phyloP scores from a whole-genome alignment of 2,888 invertebrate species.

The Melinaea menophilus region DNA sequence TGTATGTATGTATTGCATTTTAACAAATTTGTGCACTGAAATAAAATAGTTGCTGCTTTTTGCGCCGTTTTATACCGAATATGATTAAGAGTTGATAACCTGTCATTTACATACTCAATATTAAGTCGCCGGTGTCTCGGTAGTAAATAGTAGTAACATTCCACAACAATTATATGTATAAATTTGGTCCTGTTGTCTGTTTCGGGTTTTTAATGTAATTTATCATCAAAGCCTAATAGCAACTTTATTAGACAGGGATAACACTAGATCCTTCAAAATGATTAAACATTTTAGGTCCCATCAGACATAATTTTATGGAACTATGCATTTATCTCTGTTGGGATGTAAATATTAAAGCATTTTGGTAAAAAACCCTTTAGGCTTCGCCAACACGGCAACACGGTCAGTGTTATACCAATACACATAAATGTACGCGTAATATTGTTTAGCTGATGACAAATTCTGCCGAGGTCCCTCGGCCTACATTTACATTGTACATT shows the following conservation, averaged over 20 bases:
- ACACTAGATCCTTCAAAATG: no score
- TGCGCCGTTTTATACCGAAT: neutral
- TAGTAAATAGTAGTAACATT: constrained; percentile 19
- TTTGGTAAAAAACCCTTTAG: no score
- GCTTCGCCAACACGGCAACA: no score
- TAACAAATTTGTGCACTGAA: neutral
- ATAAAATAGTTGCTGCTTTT: neutral
- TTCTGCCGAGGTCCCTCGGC: constrained; percentile 10
- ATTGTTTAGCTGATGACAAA: constrained; percentile 5
- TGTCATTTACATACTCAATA: neutral
- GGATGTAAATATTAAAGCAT: no score
- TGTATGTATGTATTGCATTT: neutral
- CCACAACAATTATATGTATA: constrained; percentile 10
- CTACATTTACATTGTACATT: constrained; percentile 42
- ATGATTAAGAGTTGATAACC: neutral
- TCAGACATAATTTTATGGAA: no score
- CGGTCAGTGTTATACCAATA: neutral
- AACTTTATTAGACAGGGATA: no score
- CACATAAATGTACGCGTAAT: neutral
- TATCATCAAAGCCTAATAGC: neutral
- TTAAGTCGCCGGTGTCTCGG: constrained; percentile 1
- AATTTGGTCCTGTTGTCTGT: neutral
- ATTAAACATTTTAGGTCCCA: no score
- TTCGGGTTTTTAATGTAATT: neutral
- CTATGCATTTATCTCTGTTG: no score